These are phyloP conservation scores for Intellagama lesueurii DNA, from an alignment of 2,797 vertebrate genomes.

Conservation along the genomic window DNA sequence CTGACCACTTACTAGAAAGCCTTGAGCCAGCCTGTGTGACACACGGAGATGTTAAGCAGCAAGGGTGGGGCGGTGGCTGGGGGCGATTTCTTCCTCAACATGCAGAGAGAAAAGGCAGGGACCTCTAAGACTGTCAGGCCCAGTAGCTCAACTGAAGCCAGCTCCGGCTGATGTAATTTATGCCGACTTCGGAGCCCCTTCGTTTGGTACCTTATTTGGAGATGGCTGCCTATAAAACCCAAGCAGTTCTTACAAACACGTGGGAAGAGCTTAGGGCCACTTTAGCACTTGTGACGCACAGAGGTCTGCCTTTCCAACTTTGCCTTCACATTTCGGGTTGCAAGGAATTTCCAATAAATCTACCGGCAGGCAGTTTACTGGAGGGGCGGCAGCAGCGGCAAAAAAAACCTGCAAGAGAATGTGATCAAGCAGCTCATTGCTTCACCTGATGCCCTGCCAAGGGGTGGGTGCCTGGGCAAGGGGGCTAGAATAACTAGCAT, in stretches of 20 bases:
- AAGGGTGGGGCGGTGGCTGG: not conserved
- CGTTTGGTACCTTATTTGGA: constrained; percentile 82
- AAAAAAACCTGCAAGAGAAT: not conserved
- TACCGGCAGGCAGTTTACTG: constrained; percentile 18
- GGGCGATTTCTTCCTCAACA: not conserved
- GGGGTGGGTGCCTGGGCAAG: not conserved
- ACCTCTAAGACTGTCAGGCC: constrained; percentile 35
- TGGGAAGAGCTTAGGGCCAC: constrained; percentile 71
- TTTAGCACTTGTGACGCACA: constrained; percentile 78
- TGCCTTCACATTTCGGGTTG: constrained; percentile 52
- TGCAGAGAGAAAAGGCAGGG: constrained; percentile 41
- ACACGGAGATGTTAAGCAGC: not conserved
- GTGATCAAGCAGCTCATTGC: no score
- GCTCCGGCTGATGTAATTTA: constrained; percentile 76
- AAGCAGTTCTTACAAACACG: constrained; percentile 73
- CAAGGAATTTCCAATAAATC: constrained; percentile 37
- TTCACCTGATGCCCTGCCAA: not conserved
- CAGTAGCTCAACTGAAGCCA: constrained; percentile 46
- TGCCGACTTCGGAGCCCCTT: constrained; percentile 59
- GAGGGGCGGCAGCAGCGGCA: not conserved
- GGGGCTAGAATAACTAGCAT: no score
- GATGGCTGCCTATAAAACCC: constrained; percentile 69
- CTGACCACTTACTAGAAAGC: not conserved
- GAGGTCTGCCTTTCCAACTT: constrained; percentile 57
- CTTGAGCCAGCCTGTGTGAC: no score